Evolutionary conservation across 2,797 vertebrate species (phyloP).

Genomic region (Hephaestus fuliginosus): DNA sequence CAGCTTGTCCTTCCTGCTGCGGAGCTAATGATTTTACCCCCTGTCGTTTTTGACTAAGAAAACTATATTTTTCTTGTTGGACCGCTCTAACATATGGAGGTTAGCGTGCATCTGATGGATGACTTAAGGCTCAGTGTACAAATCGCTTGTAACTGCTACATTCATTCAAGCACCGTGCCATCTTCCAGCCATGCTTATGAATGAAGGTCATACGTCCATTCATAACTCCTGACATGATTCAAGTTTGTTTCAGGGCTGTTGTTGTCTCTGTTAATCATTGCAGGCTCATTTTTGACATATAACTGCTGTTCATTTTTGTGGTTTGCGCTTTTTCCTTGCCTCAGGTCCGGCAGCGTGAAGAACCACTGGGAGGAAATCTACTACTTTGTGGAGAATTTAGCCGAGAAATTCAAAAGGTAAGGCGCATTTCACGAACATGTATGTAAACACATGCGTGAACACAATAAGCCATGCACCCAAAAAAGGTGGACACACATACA

Average conservation of each 20-base stretch:
- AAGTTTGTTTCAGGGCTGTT: not conserved
- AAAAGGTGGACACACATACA: not conserved
- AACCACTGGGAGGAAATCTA: constrained; percentile 94
- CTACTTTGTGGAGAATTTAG: constrained; percentile 90
- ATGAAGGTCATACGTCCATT: not conserved
- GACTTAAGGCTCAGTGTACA: constrained; percentile 1
- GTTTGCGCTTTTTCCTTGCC: constrained; percentile 3
- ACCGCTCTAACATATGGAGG: constrained; percentile 43
- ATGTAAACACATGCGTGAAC: not conserved
- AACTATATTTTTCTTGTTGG: constrained; percentile 31
- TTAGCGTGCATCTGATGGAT: constrained; percentile 32
- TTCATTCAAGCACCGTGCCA: not conserved
- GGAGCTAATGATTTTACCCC: constrained; percentile 41
- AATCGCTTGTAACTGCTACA: not conserved
- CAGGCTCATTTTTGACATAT: not conserved
- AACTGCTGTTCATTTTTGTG: not conserved
- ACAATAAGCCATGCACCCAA: not conserved
- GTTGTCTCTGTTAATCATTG: not conserved
- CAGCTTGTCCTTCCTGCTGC: constrained; percentile 38
- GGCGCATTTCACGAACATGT: not conserved
- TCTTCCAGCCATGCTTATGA: not conserved
- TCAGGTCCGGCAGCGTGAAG: constrained; percentile 93
- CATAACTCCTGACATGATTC: not conserved
- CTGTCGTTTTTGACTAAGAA: constrained; percentile 39
- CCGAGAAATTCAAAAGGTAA: constrained; percentile 94